These are phyloP conservation scores for Resseliella maxima DNA, from an alignment of 2,888 invertebrate species.

Conservation along the genomic window DNA sequence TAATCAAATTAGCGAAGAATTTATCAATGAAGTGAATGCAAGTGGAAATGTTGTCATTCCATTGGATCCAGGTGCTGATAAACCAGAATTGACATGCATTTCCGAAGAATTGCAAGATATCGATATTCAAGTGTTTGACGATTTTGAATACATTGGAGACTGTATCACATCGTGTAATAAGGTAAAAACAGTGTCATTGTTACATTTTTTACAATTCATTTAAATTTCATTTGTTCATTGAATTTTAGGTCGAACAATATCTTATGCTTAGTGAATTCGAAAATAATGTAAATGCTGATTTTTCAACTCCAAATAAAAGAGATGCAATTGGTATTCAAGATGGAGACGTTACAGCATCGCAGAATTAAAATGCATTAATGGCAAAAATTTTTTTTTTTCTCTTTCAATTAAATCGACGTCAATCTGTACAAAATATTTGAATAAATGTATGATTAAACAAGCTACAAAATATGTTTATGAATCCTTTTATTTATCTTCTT, in stretches of 20 bases:
- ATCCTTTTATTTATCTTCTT: no score
- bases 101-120: conserved; percentile 90
- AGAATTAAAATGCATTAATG: not conserved
- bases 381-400: no score
- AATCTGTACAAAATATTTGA: no score
- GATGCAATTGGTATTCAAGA: not conserved
- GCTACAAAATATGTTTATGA: no score
- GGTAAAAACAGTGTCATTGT: conserved; percentile 66
- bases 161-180: conserved; percentile 88
- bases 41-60: not conserved
- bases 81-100: conserved; percentile 84
- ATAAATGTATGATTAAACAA: no score
- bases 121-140: conserved; percentile 82
- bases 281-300: conserved; percentile 78
- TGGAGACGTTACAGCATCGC: no score
- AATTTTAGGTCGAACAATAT: conserved; percentile 78
- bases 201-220: not conserved
- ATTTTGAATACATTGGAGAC: conserved; percentile 82
- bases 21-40: conserved; percentile 62
- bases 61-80: conserved; percentile 68
- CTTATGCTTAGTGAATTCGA: conserved; percentile 88
- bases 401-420: no score
- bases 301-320: not conserved
- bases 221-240: not conserved
- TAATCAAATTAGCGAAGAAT: conserved; percentile 68